Base-by-base conservation (phyloP, 2,113 vertebrate genomes). In the Astur gentilis region DNA sequence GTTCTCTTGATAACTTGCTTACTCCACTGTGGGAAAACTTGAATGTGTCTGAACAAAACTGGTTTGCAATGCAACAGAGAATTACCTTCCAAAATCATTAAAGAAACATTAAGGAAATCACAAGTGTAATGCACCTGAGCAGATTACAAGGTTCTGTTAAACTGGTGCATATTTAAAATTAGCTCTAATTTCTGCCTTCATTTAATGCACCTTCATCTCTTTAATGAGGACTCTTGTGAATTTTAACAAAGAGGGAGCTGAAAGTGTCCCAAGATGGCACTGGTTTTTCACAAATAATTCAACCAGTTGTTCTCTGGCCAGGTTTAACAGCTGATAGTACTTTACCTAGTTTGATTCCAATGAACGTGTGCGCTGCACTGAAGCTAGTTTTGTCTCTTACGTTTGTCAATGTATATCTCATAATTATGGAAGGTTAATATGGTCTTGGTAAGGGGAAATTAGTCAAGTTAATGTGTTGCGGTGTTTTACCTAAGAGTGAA, bases 1-100 rank as follows among this genome's bases (percentile, higher is more conserved):
- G 88, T 94, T 96, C 94, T 97, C 95, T 83, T 90, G 95, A 84
- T 86, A 97, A 83, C 90, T 90, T 95, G 54, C 85, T 93, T 81
- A n/a, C 64, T 92, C 40, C 50, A 50, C 64, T 81, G 64, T 92
- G 94, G 90, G 85, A 79, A 84, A 95, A 79, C 78, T 61, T 79
- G 52, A 69, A 42, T 93, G 40, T 95, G 61, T 89, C 88, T 91
- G 95, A 96, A 91, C 81, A 93, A 81, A 92, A 96, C 64, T 64
- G 77, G 61, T 91, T 94, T 95, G 77, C 52, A 75, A 50, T 82
- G 49, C 87, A 94, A 79, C 77, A 75, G 93, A 91, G 89, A 93
- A 87, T 85, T 95, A 25, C 44, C 36, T 91, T 96, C 54, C 60
- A 84, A 83, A 93, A 94, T 91, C 73, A 85, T 96, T 97, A 93